phyloP scores from a whole-genome alignment of 1,140 invertebrate species.

The Diachasmimorpha longicaudata region DNA sequence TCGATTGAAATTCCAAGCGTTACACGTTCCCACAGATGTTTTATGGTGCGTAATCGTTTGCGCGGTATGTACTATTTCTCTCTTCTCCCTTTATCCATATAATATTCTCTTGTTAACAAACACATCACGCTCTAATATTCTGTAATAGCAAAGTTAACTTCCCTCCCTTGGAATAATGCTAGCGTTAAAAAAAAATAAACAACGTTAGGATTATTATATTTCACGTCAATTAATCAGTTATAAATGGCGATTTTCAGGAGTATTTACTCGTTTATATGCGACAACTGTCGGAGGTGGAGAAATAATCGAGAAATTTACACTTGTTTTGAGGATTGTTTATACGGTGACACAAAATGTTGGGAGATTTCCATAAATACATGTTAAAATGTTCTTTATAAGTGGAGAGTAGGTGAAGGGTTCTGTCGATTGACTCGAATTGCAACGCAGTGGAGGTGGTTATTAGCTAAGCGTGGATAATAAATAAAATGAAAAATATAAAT shows the following conservation, averaged over 20 bases:
- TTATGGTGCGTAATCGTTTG: conserved; percentile 10
- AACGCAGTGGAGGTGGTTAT: too few species aligned
- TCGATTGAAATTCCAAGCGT: conserved; percentile 14
- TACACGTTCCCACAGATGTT: conserved; percentile 9
- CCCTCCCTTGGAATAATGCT: not conserved
- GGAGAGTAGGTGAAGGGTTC: too few species aligned
- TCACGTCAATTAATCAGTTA: not conserved
- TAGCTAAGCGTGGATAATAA: too few species aligned
- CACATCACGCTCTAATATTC: not conserved
- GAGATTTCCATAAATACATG: too few species aligned
- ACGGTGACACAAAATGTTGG: too few species aligned
- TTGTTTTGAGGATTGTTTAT: too few species aligned
- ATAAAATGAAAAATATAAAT: too few species aligned
- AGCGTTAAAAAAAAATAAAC: not conserved
- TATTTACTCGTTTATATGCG: not conserved
- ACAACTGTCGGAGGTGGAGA: too few species aligned
- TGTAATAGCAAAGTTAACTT: not conserved
- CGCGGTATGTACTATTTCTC: not conserved
- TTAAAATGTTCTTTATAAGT: too few species aligned
- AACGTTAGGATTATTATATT: not conserved
- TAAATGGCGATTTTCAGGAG: not conserved
- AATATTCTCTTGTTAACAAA: not conserved
- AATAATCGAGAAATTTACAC: too few species aligned
- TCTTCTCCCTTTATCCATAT: not conserved
- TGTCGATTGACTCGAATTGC: too few species aligned